Evolutionary conservation across 2,113 vertebrate species (phyloP), one percentile per base, ranked within the genome.

Genomic region (Antechinus stuartii): DNA sequence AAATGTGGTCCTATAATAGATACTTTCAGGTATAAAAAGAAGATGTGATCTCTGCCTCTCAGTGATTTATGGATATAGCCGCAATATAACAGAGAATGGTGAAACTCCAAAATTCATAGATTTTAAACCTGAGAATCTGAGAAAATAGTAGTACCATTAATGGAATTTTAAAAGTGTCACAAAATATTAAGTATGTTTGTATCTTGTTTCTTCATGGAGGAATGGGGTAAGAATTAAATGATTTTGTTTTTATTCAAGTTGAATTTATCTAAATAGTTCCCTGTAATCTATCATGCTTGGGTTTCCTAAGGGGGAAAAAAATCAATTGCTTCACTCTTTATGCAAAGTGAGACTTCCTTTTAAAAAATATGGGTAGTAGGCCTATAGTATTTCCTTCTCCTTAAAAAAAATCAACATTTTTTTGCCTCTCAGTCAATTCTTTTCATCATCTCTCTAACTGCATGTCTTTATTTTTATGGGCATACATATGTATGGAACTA

Each of bases 371-470:
- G 61, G 10, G 24, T 89, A 94, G 1, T 22, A 92, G 54, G 92
- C 93, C 47, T n/a, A 76, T 46, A 50, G 50, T 94, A 22, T 93
- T 97, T 35, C 46, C 35, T 95, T 92, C 94, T 96, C 93, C 96
- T 94, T 55, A 95, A 97, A 96, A 89, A 57, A 96, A 93, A 89
- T 97, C 57, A 97, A 97, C 96, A 97, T 97, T 98, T 93, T 47
- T 97, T 46, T 56, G 91, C 27, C 46, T 96, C 96, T 96, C 90
- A 91, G 52, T 23, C 92, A 94, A 35, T 93, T 9, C 54, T 68
- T 93, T 92, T 55, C 54, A 1, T 89, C 42, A 50, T 93, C 23
- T 56, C 57, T 97, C 89, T 95, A 97, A 97, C 96, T 95, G 93
- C 35, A 97, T 95, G 95, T 93, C 97, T 95, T 49, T 95, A 91